Evolutionary conservation across 1,140 invertebrate genomes (phyloP).

Genomic region (Leguminivora glycinivorella): DNA sequence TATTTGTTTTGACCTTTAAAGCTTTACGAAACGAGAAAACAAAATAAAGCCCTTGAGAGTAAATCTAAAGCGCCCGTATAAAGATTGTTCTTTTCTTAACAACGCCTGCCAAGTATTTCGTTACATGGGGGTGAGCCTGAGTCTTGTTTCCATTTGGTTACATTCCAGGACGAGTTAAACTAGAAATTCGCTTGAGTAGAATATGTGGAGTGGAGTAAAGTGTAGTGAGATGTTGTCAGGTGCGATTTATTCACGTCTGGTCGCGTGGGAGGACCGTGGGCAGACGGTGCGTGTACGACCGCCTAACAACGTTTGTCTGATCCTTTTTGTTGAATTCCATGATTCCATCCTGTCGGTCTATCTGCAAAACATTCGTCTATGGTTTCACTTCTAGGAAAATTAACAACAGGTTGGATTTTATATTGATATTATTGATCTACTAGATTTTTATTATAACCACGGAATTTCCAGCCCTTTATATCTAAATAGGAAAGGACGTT

Average conservation of each 20-base stretch:
- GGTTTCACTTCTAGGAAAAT: not conserved
- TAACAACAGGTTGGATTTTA: no score
- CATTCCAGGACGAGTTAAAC: not conserved
- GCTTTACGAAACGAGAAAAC: not conserved
- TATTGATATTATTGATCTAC: no score
- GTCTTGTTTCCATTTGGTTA: not conserved
- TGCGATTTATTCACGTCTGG: conserved; percentile 65
- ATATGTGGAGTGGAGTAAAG: conserved; percentile 6
- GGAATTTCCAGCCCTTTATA: no score
- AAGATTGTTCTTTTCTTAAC: not conserved
- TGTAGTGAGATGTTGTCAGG: conserved; percentile 55
- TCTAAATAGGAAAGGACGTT: no score
- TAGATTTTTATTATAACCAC: no score
- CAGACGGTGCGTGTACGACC: conserved; percentile 32
- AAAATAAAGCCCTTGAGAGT: not conserved
- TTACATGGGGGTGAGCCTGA: not conserved
- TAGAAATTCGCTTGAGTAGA: not conserved
- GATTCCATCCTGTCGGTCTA: not conserved
- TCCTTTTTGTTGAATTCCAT: conserved; percentile 6
- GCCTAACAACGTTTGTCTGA: conserved; percentile 52
- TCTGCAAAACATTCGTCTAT: not conserved
- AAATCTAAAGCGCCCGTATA: not conserved
- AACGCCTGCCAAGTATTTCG: not conserved
- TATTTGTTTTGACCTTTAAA: not conserved
- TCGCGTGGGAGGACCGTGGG: conserved; percentile 56